Percentiles rank a stretch among this genome's conserved stretches.
These are phyloP conservation scores for Drosophila fuyamai DNA, from an alignment of 1,140 invertebrate species.

Conservation along the genomic window DNA sequence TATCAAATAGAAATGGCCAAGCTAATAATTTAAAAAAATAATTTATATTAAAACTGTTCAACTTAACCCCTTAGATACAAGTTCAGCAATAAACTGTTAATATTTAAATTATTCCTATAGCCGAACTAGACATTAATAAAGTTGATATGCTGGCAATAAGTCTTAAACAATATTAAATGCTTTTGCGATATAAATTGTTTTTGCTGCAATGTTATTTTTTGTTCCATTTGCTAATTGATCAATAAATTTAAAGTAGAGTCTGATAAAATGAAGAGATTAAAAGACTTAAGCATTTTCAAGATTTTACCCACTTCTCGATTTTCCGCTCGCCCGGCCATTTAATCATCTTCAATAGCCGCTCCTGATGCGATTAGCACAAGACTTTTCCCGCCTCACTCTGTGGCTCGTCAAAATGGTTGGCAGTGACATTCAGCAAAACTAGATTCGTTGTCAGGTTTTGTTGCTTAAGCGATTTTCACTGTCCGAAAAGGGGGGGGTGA, in stretches of 20 bases:
- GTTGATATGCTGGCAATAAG: too few species aligned
- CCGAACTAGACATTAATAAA: too few species aligned
- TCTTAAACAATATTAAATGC: too few species aligned
- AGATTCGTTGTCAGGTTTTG: conserved; percentile 40
- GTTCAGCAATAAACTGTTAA: too few species aligned
- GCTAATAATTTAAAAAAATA: too few species aligned
- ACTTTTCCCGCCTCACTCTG: background rate
- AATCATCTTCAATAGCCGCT: conserved; percentile 37
- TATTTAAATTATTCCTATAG: too few species aligned
- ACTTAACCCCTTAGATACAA: too few species aligned
- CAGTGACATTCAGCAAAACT: conserved; percentile 30
- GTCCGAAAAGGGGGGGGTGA: conserved; percentile 13
- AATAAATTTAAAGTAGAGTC: background rate
- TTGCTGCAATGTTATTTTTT: too few species aligned
- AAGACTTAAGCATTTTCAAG: background rate
- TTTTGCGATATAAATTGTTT: too few species aligned
- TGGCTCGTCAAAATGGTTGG: conserved; percentile 8
- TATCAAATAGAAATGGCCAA: background rate
- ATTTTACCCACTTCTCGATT: background rate
- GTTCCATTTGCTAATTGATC: background rate
- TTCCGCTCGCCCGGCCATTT: conserved; percentile 10
- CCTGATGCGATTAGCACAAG: conserved; percentile 38
- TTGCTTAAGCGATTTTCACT: conserved; percentile 54
- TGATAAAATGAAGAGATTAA: conserved; percentile 1
- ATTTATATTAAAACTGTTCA: too few species aligned